phyloP scores from a whole-genome alignment of 2,797 vertebrate genomes.

The Eutrigla gurnardus region DNA sequence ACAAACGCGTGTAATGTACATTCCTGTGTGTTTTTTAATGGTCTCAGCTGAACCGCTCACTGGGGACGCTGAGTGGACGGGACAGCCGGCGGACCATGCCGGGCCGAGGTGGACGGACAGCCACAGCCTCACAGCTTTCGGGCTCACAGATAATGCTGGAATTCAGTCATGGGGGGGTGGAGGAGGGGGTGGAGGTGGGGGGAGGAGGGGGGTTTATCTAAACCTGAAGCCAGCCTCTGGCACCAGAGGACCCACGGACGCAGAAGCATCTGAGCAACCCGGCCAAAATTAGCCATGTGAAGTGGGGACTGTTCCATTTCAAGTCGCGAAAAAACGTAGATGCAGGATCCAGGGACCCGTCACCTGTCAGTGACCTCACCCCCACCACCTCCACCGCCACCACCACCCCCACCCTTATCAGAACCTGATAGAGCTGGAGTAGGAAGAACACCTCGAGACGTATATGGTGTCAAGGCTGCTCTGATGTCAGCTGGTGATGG shows the following conservation, averaged over 20 bases:
- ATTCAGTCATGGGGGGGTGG: conserved; percentile 66
- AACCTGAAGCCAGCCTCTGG: conserved; percentile 78
- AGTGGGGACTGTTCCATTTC: conserved; percentile 75
- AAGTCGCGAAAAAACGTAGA: conserved; percentile 72
- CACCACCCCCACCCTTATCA: no score
- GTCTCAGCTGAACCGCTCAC: conserved; percentile 36
- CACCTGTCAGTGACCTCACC: conserved; percentile 58
- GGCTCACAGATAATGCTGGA: conserved; percentile 80
- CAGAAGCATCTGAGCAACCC: conserved; percentile 66
- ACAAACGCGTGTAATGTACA: conserved; percentile 60
- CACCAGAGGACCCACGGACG: conserved; percentile 66
- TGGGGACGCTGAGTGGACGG: conserved; percentile 45
- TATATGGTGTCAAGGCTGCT: conserved; percentile 51
- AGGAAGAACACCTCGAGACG: conserved; percentile 56
- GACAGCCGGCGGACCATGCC: conserved; percentile 42
- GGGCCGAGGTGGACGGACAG: conserved; percentile 57
- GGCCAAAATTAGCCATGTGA: conserved; percentile 84
- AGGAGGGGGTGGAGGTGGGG: no score
- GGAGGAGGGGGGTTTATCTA: conserved; percentile 70
- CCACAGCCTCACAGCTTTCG: conserved; percentile 49
- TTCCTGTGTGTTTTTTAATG: conserved; percentile 65
- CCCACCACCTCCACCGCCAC: no score
- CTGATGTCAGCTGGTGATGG: conserved; percentile 54
- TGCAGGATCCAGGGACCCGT: conserved; percentile 25
- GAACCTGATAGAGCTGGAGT: conserved; percentile 63